Evolutionary conservation across 2,797 vertebrate genomes (phyloP).

Genomic region (Ceryle rudis): DNA sequence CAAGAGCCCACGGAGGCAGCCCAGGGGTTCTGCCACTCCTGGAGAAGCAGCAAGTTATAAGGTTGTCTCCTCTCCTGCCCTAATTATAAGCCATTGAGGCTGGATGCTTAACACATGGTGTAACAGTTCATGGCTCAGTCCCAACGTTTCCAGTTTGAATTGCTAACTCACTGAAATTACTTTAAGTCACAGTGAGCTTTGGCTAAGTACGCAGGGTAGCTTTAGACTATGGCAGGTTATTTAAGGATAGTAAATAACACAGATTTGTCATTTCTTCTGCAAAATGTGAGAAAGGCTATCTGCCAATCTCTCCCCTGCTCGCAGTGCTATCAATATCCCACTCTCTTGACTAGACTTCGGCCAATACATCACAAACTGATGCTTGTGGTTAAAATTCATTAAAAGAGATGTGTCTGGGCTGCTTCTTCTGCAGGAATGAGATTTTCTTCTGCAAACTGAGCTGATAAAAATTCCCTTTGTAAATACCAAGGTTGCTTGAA

Average conservation of each 20-base stretch:
- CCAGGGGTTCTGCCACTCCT: not conserved
- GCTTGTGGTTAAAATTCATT: slow-evolving; percentile 9
- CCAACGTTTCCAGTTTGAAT: rapidly evolving
- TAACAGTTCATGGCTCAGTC: not conserved
- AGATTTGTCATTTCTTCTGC: slow-evolving; percentile 9
- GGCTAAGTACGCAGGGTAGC: not conserved
- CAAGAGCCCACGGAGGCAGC: not conserved
- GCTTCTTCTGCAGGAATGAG: slow-evolving; percentile 1
- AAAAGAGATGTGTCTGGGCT: not conserved
- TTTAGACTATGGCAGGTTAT: not conserved
- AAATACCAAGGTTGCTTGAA: not conserved
- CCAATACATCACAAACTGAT: slow-evolving; percentile 3
- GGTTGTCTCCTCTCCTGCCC: not conserved
- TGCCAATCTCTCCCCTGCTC: not conserved
- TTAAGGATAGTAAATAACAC: not conserved
- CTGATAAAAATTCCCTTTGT: slow-evolving; percentile 51
- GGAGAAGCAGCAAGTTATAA: not conserved
- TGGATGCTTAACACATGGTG: not conserved
- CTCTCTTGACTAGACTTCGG: not conserved
- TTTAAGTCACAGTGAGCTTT: not conserved
- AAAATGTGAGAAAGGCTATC: not conserved
- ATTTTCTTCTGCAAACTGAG: slow-evolving; percentile 30
- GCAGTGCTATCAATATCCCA: not conserved
- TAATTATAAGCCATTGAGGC: not conserved
- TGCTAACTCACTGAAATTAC: not conserved